phyloP scores from a whole-genome alignment of 2,888 invertebrate genomes.

The Tribolium freemani region DNA sequence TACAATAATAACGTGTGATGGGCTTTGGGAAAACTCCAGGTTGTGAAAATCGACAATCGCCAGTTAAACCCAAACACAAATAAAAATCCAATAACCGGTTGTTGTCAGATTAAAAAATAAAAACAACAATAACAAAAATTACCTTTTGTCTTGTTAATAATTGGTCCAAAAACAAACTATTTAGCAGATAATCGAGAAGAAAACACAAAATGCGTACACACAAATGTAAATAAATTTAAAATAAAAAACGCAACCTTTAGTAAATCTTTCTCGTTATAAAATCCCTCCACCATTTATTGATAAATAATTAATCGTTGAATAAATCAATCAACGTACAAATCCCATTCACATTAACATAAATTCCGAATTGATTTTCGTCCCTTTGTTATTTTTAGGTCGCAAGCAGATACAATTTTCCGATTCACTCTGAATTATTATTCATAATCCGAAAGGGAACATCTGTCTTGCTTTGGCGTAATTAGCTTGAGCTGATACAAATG shows the following conservation, averaged over 20 bases:
- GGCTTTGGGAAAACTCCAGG: not conserved
- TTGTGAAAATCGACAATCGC: not conserved
- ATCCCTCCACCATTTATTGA: not conserved
- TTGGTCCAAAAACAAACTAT: no score
- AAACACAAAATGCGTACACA: no score
- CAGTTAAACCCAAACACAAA: not conserved
- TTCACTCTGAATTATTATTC: not conserved
- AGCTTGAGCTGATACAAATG: conserved; percentile 23
- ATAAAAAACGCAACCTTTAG: not conserved
- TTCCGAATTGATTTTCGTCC: not conserved
- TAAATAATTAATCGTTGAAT: not conserved
- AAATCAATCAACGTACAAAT: not conserved
- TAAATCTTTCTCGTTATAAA: not conserved
- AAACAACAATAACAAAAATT: not conserved
- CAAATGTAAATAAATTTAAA: no score
- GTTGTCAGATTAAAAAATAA: not conserved
- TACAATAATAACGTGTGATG: not conserved
- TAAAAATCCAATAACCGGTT: not conserved
- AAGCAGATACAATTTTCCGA: not conserved
- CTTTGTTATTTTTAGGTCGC: not conserved
- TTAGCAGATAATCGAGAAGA: no score
- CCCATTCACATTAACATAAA: not conserved
- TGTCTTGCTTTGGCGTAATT: conserved; percentile 28
- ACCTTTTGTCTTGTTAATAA: not conserved
- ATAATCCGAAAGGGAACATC: conserved; percentile 2